Evolutionary conservation across 64 coral and sea anemone species (phyloP).

Genomic region (Montipora foliosa): DNA sequence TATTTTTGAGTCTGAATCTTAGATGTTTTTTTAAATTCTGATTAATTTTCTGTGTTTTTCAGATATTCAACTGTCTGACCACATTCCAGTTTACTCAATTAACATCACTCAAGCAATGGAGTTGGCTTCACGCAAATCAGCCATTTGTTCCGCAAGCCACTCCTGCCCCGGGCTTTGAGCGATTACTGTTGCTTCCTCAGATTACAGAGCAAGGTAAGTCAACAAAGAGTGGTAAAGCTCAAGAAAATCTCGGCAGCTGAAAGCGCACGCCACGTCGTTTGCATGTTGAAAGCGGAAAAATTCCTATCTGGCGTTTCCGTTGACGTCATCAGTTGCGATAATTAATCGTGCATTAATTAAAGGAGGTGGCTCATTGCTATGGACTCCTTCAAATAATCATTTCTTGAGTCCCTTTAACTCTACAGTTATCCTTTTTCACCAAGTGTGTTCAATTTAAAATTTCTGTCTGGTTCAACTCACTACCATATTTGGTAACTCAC

Average conservation of each 20-base stretch:
- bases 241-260: not conserved
- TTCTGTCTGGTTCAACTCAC: too few species aligned
- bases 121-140: conserved; percentile 16
- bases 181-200: not conserved
- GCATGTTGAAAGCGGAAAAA: conserved; percentile 37
- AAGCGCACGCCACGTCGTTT: not conserved
- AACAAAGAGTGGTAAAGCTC: not conserved
- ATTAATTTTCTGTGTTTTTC: not conserved
- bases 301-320: not conserved
- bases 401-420: too few species aligned
- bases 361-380: too few species aligned
- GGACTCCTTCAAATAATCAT: too few species aligned
- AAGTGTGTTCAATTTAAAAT: too few species aligned
- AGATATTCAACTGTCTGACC: conserved; percentile 19
- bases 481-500: too few species aligned
- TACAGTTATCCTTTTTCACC: too few species aligned
- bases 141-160: conserved; percentile 1
- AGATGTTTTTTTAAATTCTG: not conserved
- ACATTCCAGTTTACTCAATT: not conserved
- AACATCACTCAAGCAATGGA: not conserved
- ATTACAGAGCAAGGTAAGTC: not conserved
- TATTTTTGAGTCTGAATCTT: not conserved
- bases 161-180: conserved; percentile 16
- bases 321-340: not conserved
- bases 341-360: too few species aligned